Conservation (phyloP, 2,113 vertebrate species). For the Otis tarda region DNA sequence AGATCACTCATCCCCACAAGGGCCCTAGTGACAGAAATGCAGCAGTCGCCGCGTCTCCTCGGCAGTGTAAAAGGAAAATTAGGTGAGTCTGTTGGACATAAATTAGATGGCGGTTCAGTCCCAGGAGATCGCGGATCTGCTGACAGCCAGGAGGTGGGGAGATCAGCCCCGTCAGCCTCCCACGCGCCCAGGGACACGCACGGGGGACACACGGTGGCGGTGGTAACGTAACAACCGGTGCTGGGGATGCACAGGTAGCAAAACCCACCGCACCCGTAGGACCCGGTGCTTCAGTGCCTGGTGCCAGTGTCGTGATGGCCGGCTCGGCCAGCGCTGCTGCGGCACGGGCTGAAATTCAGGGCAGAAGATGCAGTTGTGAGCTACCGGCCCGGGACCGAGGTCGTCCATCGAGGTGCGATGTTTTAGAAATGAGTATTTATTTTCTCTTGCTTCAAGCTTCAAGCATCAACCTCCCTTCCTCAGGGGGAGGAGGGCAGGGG, state of each 20-base stretch:
- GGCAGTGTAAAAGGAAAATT: neutral
- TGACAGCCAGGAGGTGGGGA: accelerated
- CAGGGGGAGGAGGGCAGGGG: accelerated
- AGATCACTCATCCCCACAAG: constrained; percentile 32
- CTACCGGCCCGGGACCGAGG: accelerated
- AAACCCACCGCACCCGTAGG: neutral
- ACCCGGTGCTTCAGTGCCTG: accelerated
- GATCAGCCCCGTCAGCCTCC: neutral
- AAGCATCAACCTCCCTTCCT: neutral
- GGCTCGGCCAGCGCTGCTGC: accelerated
- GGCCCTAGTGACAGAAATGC: neutral
- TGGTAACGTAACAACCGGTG: accelerated
- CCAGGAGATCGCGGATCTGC: neutral
- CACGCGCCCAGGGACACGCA: accelerated
- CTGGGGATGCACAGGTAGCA: neutral
- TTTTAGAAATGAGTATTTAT: neutral
- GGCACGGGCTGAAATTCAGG: neutral
- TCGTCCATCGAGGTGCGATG: neutral
- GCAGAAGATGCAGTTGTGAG: neutral
- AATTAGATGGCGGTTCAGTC: neutral
- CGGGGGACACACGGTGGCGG: neutral
- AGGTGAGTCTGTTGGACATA: neutral
- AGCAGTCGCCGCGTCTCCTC: neutral
- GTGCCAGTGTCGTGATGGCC: accelerated
- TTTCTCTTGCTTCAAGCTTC: neutral